phyloP scores from a whole-genome alignment of 2,888 invertebrate species.

The Bellardia bayeri region DNA sequence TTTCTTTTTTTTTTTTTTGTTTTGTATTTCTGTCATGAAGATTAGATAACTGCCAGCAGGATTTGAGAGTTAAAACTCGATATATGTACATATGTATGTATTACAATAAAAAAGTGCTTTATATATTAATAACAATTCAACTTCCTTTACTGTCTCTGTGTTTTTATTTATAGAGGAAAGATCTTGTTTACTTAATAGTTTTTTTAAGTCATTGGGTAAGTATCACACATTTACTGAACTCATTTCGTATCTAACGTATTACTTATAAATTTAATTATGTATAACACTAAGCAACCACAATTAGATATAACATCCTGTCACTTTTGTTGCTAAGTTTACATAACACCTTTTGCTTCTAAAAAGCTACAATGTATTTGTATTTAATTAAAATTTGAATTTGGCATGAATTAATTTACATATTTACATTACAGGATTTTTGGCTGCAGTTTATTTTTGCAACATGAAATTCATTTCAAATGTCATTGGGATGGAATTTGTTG shows the following conservation, averaged over 20 bases:
- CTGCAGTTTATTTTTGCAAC: no score
- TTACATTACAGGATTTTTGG: no score
- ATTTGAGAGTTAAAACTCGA: slow-evolving; percentile 44
- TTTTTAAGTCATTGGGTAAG: slow-evolving; percentile 44
- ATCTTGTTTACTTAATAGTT: slow-evolving; percentile 15
- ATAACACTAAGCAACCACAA: neutral
- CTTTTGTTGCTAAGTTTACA: neutral
- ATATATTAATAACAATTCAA: slow-evolving; percentile 18
- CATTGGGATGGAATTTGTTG: no score
- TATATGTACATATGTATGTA: neutral
- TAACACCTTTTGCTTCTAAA: neutral
- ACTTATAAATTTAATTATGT: slow-evolving; percentile 7
- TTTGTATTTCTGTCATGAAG: slow-evolving; percentile 15
- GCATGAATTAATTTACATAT: no score
- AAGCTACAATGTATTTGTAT: neutral
- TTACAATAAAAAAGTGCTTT: slow-evolving; percentile 7
- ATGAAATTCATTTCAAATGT: no score
- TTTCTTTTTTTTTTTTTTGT: neutral
- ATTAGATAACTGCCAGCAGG: slow-evolving; percentile 31
- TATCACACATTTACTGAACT: slow-evolving; percentile 14
- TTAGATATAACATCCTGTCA: slow-evolving; percentile 18
- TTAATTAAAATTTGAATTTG: neutral
- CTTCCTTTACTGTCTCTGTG: slow-evolving; percentile 27
- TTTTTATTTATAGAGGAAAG: slow-evolving; percentile 5
- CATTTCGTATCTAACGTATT: slow-evolving; percentile 2